Conservation (phyloP, 2,797 vertebrate species). For the Microctenopoma lineatum region DNA sequence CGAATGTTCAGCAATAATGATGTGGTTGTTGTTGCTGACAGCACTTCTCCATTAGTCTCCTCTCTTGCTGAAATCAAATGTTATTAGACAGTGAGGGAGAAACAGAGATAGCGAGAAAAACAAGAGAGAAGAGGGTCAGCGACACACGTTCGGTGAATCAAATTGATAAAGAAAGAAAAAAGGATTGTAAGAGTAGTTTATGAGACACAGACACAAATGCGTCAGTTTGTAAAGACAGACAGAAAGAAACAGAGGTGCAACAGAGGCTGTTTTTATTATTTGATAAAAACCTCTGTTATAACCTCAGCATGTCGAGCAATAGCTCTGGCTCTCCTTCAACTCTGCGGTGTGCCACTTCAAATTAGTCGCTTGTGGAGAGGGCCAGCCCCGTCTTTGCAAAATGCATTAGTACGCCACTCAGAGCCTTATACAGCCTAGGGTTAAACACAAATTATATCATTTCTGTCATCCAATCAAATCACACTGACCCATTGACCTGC, state of each 20-base stretch:
- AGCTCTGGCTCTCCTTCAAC: constrained; percentile 76
- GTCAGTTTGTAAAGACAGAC: constrained; percentile 33
- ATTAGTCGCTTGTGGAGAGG: constrained; percentile 79
- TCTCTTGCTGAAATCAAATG: constrained; percentile 55
- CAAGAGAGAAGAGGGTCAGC: constrained; percentile 34
- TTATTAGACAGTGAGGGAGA: constrained; percentile 39
- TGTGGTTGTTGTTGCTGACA: constrained; percentile 61
- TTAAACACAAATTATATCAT: constrained; percentile 85
- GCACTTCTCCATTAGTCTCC: constrained; percentile 47
- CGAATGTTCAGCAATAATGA: constrained; percentile 71
- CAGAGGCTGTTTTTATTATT: constrained; percentile 82
- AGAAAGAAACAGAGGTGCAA: constrained; percentile 53
- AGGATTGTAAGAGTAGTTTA: neutral
- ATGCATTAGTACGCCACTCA: constrained; percentile 73
- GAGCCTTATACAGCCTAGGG: constrained; percentile 79
- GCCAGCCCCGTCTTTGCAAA: constrained; percentile 78
- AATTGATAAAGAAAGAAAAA: constrained; percentile 36
- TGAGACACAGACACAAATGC: constrained; percentile 18
- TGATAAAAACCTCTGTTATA: constrained; percentile 74
- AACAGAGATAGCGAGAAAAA: constrained; percentile 16
- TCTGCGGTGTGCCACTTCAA: constrained; percentile 76
- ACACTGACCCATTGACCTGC: constrained; percentile 83
- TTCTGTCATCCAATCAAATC: constrained; percentile 88
- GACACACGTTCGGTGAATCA: constrained; percentile 50
- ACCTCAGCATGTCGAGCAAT: constrained; percentile 74